Base-by-base conservation (phyloP, 2,113 vertebrate species). In the Mugil cephalus region DNA sequence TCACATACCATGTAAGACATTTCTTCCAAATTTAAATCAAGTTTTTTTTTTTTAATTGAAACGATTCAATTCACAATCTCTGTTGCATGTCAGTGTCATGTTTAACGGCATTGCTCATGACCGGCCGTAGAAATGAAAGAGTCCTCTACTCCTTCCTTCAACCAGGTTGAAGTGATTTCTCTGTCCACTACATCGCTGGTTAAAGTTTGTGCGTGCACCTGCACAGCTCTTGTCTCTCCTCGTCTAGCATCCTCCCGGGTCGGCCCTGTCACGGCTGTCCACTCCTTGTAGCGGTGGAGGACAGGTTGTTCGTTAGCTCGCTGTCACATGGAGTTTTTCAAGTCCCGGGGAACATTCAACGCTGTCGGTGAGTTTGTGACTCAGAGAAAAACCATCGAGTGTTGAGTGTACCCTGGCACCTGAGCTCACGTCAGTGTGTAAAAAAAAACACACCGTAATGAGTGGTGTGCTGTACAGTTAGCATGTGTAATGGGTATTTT, bases 291-390 rank as follows among this genome's bases (percentile, higher is more conserved):
- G 46, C 45, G 1, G 56, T 19, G 38, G 30, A 46, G 34, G 66
- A 63, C 43, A 51, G 63, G 13, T 52, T 64, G 66, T 54, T 60
- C 47, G 58, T 56, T 64, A 10, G 18, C 63, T 58, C 19, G 10
- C 70, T 71, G 77, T 83, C 69, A 74, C 12, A n/a, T 10, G 1
- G 9, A 47, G 38, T 80, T 82, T 65, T 65, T 79, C 74, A 80
- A 85, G 84, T 87, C 42, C 55, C 89, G 84, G 94, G 94, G 94
- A 97, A 97, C 96, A 97, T 97, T 97, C 96, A 97, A 96, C 96
- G 95, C 96, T 97, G 96, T 97, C 96, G 96, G 96, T 97, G 96
- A 97, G 96, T 98, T 97, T 97, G 94, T 80, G 69, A 77, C 55
- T 75, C 64, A 66, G 74, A 84, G 70, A 93, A 94, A n/a, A 94